These are phyloP conservation scores for Thryonomys swinderianus DNA, from an alignment of 2,113 vertebrate genomes.

Conservation along the genomic window DNA sequence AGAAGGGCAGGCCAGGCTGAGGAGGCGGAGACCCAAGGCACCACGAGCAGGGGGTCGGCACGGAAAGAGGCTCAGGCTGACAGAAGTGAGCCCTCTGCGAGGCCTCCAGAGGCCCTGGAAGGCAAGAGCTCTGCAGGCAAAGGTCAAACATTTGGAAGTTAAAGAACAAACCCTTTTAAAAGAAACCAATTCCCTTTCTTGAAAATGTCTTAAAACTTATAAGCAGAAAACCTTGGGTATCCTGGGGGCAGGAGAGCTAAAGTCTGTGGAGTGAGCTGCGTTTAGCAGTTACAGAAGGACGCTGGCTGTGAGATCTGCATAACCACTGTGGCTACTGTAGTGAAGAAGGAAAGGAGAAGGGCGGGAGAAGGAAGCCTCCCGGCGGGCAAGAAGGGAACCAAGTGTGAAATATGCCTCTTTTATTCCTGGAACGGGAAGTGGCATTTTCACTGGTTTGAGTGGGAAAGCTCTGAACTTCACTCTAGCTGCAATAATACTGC, in stretches of 20 bases:
- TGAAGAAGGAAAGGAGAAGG: constrained; percentile 41
- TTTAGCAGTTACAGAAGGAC: not conserved
- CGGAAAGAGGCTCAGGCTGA: not conserved
- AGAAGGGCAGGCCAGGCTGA: not conserved
- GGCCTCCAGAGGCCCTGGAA: not conserved
- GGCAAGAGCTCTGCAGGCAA: not conserved
- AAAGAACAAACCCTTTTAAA: not conserved
- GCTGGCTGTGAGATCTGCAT: constrained; percentile 36
- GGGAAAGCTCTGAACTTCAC: fast-evolving
- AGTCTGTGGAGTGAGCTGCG: constrained; percentile 43
- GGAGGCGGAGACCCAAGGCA: constrained; percentile 73
- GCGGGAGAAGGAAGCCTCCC: constrained; percentile 34
- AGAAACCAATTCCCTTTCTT: constrained; percentile 32
- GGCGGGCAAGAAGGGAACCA: constrained; percentile 41
- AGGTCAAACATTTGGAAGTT: not conserved
- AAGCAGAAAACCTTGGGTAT: not conserved
- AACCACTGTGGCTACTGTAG: not conserved
- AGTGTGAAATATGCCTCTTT: constrained; percentile 58
- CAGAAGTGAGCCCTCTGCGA: not conserved
- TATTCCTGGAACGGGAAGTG: constrained; percentile 55
- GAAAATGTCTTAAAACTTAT: constrained; percentile 14
- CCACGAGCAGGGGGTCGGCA: constrained; percentile 15
- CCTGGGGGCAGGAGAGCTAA: not conserved
- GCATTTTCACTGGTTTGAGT: constrained; percentile 7
- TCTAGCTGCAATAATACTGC: constrained; percentile 92